A percentile compares a stretch with the other conserved stretches of the same genome.
Evolutionary conservation across 2,888 invertebrate species (phyloP).

Genomic region (Hoplodrina blanda): DNA sequence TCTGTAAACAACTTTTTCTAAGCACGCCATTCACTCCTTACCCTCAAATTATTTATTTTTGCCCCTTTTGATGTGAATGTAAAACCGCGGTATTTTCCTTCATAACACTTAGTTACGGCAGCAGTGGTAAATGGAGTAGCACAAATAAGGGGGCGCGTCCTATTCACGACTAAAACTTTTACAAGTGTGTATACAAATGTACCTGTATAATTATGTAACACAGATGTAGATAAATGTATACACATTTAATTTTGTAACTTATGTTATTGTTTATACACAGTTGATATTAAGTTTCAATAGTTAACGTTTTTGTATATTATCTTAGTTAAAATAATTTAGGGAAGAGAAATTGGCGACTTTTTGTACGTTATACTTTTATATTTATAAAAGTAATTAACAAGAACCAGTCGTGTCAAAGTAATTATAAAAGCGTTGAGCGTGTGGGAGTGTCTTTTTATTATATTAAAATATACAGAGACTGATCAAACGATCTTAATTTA

Average conservation of each 20-base stretch:
- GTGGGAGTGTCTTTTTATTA: conserved; percentile 9
- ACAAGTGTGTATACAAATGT: conserved; percentile 24
- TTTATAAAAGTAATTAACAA: conserved; percentile 2
- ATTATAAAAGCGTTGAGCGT: conserved; percentile 3
- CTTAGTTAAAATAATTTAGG: neutral
- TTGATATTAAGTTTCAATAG: neutral
- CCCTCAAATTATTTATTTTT: conserved; percentile 29
- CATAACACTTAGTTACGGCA: conserved; percentile 28
- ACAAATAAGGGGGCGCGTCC: conserved; percentile 29
- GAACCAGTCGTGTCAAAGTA: conserved; percentile 4
- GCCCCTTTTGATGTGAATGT: conserved; percentile 19
- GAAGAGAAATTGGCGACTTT: neutral
- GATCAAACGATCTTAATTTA: conserved; percentile 1
- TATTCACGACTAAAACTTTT: conserved; percentile 35
- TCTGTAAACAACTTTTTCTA: conserved; percentile 10
- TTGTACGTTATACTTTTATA: neutral
- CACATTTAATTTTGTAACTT: neutral
- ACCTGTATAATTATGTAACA: neutral
- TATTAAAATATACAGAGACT: neutral
- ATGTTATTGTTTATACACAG: no score
- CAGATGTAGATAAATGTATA: neutral
- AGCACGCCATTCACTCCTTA: conserved; percentile 20
- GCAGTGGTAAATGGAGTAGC: conserved; percentile 24
- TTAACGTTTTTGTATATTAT: neutral
- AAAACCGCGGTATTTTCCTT: conserved; percentile 36